These are phyloP conservation scores for Synanthedon vespiformis DNA, from an alignment of 2,888 invertebrate genomes.

Conservation along the genomic window DNA sequence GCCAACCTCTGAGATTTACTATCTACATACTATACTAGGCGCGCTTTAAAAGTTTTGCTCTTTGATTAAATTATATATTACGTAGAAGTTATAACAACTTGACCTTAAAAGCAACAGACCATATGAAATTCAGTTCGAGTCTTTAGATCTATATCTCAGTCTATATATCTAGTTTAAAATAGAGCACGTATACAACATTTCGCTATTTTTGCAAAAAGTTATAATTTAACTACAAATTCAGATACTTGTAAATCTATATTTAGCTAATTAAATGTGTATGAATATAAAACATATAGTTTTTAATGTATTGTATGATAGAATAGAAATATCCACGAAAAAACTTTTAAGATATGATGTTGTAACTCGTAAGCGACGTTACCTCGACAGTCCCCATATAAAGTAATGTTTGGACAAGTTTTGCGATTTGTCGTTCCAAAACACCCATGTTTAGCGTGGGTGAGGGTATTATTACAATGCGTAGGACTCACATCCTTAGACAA, in stretches of 20 bases:
- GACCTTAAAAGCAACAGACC: too few species aligned
- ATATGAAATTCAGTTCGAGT: too few species aligned
- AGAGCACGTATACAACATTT: too few species aligned
- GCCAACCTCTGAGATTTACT: slow-evolving; percentile 1
- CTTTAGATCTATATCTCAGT: too few species aligned
- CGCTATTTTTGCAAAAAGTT: too few species aligned
- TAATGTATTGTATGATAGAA: too few species aligned
- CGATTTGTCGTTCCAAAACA: neutral
- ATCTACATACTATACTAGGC: slow-evolving; percentile 3
- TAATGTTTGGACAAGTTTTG: neutral
- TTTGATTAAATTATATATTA: slow-evolving; percentile 2
- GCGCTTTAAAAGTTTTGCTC: slow-evolving; percentile 1
- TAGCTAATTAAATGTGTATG: neutral
- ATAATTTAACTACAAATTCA: too few species aligned
- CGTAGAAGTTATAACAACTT: neutral
- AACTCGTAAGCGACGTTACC: neutral
- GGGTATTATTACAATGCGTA: neutral
- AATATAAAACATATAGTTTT: neutral
- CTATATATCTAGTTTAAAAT: too few species aligned
- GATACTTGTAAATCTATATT: too few species aligned
- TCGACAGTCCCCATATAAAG: neutral
- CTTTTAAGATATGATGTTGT: too few species aligned
- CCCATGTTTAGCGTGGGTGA: slow-evolving; percentile 1
- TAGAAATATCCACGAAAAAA: too few species aligned
- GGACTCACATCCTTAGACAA: slow-evolving; percentile 11